Evolutionary conservation across 2,797 vertebrate species (phyloP), one percentile per base, ranked within the genome.

Genomic region (Tragopan temminckii): DNA sequence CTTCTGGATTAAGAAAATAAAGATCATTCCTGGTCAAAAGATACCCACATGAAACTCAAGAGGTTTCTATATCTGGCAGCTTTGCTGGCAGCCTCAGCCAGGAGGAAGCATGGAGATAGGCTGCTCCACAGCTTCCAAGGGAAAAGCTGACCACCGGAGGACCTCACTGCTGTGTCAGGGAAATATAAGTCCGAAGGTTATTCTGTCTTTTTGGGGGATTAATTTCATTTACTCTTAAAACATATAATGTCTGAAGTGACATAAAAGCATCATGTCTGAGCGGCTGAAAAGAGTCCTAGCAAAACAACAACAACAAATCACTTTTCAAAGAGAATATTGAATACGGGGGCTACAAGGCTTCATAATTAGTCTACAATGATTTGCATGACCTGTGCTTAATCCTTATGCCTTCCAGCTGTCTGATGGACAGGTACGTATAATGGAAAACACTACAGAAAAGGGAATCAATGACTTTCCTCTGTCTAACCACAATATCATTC

Each of bases 141-240:
- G 50, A 72, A 85, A 74, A 80, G 58, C 20, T 68, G 70, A 91
- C 63, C 82, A 85, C n/a, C n/a, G 52, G 52, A 72, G 40, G 33
- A 93, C 43, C 43, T 46, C 35, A 36, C 58, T 91, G 81, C 66
- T 79, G 40, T 46, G n/a, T 50, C 80, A 80, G 52, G 66, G 64
- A 93, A 95, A 93, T 72, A 6, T 7, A 87, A 85, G 7, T 77
- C 77, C 64, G 63, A 89, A 89, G 67, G 80, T 64, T 88, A 63
- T 42, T 63, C 52, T 85, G 46, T 50, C 59, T 79, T 64, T 74
- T 59, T 67, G 78, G 67, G 83, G 57, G 64, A 93, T 81, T 88
- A 70, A 90, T 89, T 93, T 89, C 1, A 72, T 88, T 86, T 85
- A 69, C 74, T 88, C 55, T 93, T 92, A 85, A 84, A 94, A 89